A percentile compares a stretch with the other conserved stretches of the same genome.
Conservation (phyloP, 2,797 vertebrate species). For the Poecilia velifera region DNA sequence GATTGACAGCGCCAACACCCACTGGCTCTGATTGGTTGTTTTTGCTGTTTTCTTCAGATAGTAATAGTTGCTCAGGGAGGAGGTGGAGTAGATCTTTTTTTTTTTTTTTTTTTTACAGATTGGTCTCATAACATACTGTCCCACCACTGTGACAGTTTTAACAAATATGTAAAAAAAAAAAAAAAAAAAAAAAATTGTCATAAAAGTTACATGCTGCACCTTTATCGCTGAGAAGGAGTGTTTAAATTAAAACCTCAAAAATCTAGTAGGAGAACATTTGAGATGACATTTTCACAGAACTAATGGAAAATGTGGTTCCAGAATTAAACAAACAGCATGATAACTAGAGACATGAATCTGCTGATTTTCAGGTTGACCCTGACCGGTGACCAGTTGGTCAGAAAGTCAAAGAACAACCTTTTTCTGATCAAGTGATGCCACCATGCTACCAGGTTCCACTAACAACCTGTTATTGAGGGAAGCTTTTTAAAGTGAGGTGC, state of each 20-base stretch:
- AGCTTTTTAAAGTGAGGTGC: neutral
- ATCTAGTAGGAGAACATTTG: neutral
- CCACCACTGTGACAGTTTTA: too few relatives aligned
- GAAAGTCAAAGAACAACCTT: neutral
- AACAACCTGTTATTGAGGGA: neutral
- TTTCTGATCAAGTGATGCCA: neutral
- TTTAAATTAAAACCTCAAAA: neutral
- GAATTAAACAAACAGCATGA: too few relatives aligned
- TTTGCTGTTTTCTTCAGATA: too few relatives aligned
- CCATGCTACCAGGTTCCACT: neutral
- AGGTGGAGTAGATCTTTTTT: too few relatives aligned
- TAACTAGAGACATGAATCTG: neutral
- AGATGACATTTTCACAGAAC: neutral
- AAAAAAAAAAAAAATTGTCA: too few relatives aligned
- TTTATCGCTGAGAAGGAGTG: neutral
- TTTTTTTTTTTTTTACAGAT: too few relatives aligned
- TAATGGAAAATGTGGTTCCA: neutral
- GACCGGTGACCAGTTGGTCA: neutral
- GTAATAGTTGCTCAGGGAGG: too few relatives aligned
- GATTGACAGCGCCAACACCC: too few relatives aligned
- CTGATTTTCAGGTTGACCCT: neutral
- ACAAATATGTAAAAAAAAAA: too few relatives aligned
- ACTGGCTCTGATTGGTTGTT: too few relatives aligned
- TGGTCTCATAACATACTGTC: too few relatives aligned
- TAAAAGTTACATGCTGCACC: neutral